Percentiles rank a stretch among this genome's conserved stretches.
phyloP scores from a whole-genome alignment of 23 tunicate genomes.

The Clavelina lepadiformis region DNA sequence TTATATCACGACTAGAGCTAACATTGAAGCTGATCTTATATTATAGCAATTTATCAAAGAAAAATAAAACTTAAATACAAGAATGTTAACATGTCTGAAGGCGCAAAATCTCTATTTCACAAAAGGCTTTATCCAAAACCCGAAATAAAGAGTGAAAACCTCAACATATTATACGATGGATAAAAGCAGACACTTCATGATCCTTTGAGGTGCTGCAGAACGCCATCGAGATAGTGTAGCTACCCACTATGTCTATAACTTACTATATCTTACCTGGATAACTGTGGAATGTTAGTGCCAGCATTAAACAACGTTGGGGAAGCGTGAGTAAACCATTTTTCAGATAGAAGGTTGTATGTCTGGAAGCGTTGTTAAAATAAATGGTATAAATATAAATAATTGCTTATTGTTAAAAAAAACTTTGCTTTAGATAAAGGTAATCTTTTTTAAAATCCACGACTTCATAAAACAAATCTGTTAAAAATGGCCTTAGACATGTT shows the following conservation, averaged over 20 bases:
- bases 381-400: background rate
- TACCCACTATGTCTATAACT: too few species aligned
- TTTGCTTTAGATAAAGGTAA: too few species aligned
- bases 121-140: background rate
- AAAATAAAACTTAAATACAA: too few species aligned
- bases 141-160: conserved; percentile 12
- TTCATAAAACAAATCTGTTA: too few species aligned
- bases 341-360: conserved; percentile 90
- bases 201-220: conserved; percentile 19
- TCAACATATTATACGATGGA: conserved; percentile 9
- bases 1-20: too few species aligned
- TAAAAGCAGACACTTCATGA: conserved; percentile 16
- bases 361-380: conserved; percentile 7
- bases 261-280: conserved; percentile 66
- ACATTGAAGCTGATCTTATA: too few species aligned
- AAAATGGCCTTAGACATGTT: too few species aligned
- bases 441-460: too few species aligned
- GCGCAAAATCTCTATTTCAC: conserved; percentile 14
- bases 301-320: conserved; percentile 98
- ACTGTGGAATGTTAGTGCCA: conserved; percentile 92
- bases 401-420: too few species aligned
- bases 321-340: conserved; percentile 97
- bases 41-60: too few species aligned
- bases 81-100: conserved; percentile 11
- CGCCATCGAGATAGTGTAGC: too few species aligned